Evolutionary conservation across 2,797 vertebrate species (phyloP).

Genomic region (Petrocephalus schoutedeni): DNA sequence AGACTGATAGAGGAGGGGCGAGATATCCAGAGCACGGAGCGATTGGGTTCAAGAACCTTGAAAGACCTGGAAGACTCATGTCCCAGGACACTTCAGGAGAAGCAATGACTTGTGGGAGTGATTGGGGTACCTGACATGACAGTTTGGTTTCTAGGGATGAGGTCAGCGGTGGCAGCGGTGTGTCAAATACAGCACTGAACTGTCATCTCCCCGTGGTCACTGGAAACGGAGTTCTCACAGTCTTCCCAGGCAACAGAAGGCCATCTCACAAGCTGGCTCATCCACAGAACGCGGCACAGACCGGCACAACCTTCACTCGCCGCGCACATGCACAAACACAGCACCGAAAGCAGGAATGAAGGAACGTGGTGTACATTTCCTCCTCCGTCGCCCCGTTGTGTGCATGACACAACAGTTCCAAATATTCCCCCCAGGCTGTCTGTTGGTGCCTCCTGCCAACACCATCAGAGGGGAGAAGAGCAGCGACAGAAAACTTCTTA

Average conservation of each 20-base stretch:
- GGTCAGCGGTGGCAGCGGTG: neutral
- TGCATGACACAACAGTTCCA: neutral
- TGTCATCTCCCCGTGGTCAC: neutral
- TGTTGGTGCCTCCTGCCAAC: neutral
- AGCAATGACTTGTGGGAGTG: neutral
- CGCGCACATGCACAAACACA: neutral
- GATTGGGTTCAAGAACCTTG: neutral
- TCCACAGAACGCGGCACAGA: neutral
- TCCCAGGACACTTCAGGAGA: neutral
- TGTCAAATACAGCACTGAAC: conserved; percentile 21
- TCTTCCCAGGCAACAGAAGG: neutral
- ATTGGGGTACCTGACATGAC: neutral
- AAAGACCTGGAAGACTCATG: neutral
- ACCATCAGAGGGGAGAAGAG: neutral
- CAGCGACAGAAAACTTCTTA: neutral
- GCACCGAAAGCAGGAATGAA: neutral
- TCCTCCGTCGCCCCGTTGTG: neutral
- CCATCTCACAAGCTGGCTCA: neutral
- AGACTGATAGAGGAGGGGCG: neutral
- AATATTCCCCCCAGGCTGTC: neutral
- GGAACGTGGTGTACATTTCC: neutral
- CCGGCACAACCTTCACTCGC: neutral
- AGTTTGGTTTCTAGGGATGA: conserved; percentile 1
- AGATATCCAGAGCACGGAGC: neutral
- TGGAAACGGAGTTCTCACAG: neutral